Base-by-base conservation (phyloP, 2,888 invertebrate genomes). In the Drosophila incognita region DNA sequence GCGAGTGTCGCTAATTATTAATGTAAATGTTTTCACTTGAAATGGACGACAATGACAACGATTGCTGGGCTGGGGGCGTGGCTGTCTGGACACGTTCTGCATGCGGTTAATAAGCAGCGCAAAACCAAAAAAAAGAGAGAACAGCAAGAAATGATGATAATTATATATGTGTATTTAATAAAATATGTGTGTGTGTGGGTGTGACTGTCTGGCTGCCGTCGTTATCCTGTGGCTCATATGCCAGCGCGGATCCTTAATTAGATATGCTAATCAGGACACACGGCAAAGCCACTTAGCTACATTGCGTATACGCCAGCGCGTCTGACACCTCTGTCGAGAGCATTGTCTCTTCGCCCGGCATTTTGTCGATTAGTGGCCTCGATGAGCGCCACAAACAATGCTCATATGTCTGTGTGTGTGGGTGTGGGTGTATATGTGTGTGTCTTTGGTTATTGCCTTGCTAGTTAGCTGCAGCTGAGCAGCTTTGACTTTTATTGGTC, bases 21-120 rank as follows among this genome's bases (percentile, higher is more conserved):
- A 91, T 89, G 91, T 91, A 91, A 90, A 89, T 89, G 90, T 89
- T 90, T 87, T 85, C 83, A 72, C 83, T 83, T 81, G 76, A 83
- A 83, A 82, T 79, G 68, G 74, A 71, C 56, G 49, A 42, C 21
- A 27, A 38, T 13, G 36, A 38, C 54, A 4, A 8, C 10, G n/a
- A n/a, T 31, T 64, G 66, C 72, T 73, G 69, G 65, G 46, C 13
- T 24, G 24, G 24, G 29, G 71, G 80, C 76, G 85, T 70, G 67
- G 60, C 27, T 27, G 77, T 78, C 65, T 69, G 69, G 52, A 59
- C 60, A 65, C 66, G 67, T 58, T 74, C 69, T 76, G 49, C 76
- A 85, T 73, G 86, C 80, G 77, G 81, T 76, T 88, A 80, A 87
- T 74, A 85, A 75, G 74, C 58, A 42, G 58, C 49, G 38, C 33